These are phyloP conservation scores for Onychomys leucogaster DNA, from an alignment of 2,797 vertebrate genomes.

Conservation along the genomic window DNA sequence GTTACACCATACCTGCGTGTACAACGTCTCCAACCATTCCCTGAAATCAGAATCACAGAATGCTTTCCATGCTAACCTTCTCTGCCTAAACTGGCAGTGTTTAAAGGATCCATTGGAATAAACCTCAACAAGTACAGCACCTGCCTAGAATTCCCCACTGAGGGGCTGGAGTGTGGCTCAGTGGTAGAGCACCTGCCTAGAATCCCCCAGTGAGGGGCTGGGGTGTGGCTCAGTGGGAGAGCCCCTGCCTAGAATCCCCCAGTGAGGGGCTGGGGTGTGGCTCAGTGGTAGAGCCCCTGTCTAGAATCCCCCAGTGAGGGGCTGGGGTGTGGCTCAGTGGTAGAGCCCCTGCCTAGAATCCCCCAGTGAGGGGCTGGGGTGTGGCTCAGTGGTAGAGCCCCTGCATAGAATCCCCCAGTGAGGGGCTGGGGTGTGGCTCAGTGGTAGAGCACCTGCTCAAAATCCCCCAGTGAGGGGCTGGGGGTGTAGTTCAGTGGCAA, in stretches of 20 bases:
- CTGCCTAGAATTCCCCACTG: background rate
- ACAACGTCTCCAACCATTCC: background rate
- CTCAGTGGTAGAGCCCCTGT: background rate
- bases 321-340: background rate
- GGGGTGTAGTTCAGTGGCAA: background rate
- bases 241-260: background rate
- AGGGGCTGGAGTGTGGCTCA: background rate
- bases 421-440: no score
- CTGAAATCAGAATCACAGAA: background rate
- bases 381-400: background rate
- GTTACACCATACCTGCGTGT: background rate
- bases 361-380: background rate
- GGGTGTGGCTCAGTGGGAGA: background rate
- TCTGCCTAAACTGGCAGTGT: background rate
- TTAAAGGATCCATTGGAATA: background rate
- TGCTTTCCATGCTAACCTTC: background rate
- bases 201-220: no score
- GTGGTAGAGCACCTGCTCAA: background rate
- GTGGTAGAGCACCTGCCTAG: background rate
- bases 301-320: background rate
- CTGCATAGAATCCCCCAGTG: background rate
- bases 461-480: background rate
- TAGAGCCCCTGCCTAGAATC: background rate
- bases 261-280: background rate
- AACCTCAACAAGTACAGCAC: background rate